Evolutionary conservation across 2,113 vertebrate species (phyloP).

Genomic region (Pterocles orientalis): DNA sequence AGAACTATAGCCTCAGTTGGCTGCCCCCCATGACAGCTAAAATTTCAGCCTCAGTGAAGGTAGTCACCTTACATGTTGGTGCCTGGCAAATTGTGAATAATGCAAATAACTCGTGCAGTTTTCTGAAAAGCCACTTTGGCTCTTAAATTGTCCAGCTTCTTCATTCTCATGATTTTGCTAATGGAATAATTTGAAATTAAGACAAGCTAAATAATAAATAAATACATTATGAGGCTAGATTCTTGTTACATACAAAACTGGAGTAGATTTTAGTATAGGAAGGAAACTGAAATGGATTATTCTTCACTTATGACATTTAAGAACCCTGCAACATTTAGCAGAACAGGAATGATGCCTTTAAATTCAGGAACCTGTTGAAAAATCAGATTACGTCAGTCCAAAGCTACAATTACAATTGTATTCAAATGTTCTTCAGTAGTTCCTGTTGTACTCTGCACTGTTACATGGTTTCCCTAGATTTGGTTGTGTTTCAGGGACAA

Average conservation of each 20-base stretch:
- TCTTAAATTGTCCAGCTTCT: slow-evolving; percentile 6
- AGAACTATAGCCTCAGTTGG: not conserved
- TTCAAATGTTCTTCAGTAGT: not conserved
- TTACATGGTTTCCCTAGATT: not conserved
- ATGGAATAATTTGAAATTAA: slow-evolving; percentile 10
- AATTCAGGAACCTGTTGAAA: not conserved
- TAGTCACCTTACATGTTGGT: slow-evolving; percentile 14
- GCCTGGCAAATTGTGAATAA: not conserved
- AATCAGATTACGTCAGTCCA: not conserved
- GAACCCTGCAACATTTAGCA: not conserved
- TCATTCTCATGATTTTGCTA: not conserved
- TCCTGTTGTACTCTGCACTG: not conserved
- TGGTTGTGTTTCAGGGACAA: not conserved
- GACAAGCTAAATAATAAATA: not conserved
- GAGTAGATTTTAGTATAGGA: not conserved
- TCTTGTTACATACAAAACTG: not conserved
- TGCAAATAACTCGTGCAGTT: slow-evolving; percentile 20
- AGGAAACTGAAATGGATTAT: not conserved
- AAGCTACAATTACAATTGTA: not conserved
- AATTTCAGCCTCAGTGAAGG: slow-evolving; percentile 21
- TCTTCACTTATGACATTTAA: not conserved
- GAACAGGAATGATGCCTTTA: not conserved
- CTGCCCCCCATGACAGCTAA: not conserved
- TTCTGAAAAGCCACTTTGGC: slow-evolving; percentile 19
- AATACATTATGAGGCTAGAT: not conserved